Evolutionary conservation across 1,140 invertebrate species (phyloP).

Genomic region (Akabosia matsudoensis): DNA sequence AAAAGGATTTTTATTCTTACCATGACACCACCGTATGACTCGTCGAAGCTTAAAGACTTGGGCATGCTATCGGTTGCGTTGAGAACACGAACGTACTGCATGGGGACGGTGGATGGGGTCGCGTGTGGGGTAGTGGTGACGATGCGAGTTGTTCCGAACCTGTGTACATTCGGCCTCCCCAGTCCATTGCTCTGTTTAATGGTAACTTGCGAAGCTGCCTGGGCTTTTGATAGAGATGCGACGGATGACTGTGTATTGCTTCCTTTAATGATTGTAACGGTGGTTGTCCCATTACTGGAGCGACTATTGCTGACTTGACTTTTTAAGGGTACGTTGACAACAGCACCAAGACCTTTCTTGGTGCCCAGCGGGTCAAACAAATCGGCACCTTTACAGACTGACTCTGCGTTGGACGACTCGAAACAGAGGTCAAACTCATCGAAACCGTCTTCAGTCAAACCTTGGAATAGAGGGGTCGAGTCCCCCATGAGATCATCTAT

Average conservation of each 20-base stretch:
- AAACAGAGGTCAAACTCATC: slow-evolving; percentile 56
- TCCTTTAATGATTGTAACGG: not conserved
- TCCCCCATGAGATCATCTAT: slow-evolving; percentile 38
- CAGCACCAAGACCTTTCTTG: slow-evolving; percentile 22
- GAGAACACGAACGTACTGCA: not conserved
- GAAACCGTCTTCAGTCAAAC: slow-evolving; percentile 58
- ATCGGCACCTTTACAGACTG: slow-evolving; percentile 61
- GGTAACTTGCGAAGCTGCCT: not conserved
- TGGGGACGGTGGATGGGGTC: not conserved
- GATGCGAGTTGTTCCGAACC: slow-evolving; percentile 7
- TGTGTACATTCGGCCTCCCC: not conserved
- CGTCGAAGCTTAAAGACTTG: slow-evolving; percentile 1
- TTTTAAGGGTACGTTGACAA: slow-evolving; percentile 1
- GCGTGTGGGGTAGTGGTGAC: not conserved
- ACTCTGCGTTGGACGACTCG: slow-evolving; percentile 57
- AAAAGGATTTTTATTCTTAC: slow-evolving; percentile 8
- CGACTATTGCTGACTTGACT: slow-evolving; percentile 18
- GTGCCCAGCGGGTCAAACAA: slow-evolving; percentile 45
- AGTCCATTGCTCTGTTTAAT: slow-evolving; percentile 18
- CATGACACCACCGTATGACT: slow-evolving; percentile 6
- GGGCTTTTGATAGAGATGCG: not conserved
- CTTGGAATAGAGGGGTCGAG: slow-evolving; percentile 31
- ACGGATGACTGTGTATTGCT: slow-evolving; percentile 7
- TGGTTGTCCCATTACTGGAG: not conserved
- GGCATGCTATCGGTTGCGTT: not conserved